Evolutionary conservation across 2,888 invertebrate genomes (phyloP).

Genomic region (Coremacera marginata): DNA sequence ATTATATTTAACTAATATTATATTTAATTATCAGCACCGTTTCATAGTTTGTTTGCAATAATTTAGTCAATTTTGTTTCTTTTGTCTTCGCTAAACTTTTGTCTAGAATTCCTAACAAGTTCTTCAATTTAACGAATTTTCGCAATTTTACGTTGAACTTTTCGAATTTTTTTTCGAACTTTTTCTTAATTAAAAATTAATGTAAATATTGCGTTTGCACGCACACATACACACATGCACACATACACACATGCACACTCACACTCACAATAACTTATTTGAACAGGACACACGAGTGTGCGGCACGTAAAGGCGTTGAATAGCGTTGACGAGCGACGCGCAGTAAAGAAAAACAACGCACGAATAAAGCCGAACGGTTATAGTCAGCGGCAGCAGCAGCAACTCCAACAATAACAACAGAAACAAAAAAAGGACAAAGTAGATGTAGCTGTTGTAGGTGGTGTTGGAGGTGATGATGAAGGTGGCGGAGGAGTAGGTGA

Average conservation of each 20-base stretch:
- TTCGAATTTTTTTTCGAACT: neutral
- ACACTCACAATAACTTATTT: neutral
- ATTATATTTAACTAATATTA: conserved; percentile 4
- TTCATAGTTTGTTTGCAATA: conserved; percentile 32
- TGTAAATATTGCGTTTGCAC: conserved; percentile 37
- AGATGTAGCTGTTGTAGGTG: neutral
- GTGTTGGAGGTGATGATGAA: neutral
- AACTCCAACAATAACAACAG: too few relatives aligned
- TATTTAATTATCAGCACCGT: conserved; percentile 27
- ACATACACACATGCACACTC: neutral
- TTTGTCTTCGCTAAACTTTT: neutral
- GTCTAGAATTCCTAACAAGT: too few relatives aligned
- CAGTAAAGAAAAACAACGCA: conserved; percentile 35
- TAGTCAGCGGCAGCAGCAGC: neutral
- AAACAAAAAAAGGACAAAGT: neutral
- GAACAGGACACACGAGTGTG: conserved; percentile 36
- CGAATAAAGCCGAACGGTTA: conserved; percentile 39
- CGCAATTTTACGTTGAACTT: neutral
- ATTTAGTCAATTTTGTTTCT: neutral
- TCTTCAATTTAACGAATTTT: too few relatives aligned
- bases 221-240: conserved; percentile 43
- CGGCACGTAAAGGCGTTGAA: conserved; percentile 45
- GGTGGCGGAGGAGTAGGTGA: neutral
- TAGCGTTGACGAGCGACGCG: conserved; percentile 16
- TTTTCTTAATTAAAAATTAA: neutral